Evolutionary conservation across 2,888 invertebrate genomes (phyloP).

Genomic region (Nymphalis c-album): DNA sequence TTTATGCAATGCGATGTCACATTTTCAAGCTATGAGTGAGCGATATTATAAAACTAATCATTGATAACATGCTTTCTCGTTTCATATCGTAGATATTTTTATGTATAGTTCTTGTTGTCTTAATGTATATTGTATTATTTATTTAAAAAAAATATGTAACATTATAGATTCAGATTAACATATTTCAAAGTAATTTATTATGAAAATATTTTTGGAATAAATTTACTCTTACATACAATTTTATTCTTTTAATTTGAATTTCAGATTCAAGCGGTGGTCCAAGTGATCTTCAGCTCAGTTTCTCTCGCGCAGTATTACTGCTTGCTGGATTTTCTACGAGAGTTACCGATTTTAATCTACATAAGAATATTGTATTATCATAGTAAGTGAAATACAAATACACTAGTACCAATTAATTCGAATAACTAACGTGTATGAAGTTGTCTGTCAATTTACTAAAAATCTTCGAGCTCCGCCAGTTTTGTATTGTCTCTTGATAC

Average conservation of each 20-base stretch:
- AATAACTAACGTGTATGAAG: not conserved
- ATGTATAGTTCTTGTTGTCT: not conserved
- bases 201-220: too few species aligned
- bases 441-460: too few species aligned
- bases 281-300: slow-evolving; percentile 52
- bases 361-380: slow-evolving; percentile 64
- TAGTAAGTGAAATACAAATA: slow-evolving; percentile 55
- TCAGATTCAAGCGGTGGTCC: slow-evolving; percentile 61
- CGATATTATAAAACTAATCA: not conserved
- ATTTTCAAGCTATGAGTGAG: slow-evolving; percentile 18
- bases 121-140: too few species aligned
- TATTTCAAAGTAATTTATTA: too few species aligned
- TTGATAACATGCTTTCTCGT: not conserved
- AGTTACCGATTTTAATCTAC: slow-evolving; percentile 57
- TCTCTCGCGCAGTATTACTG: slow-evolving; percentile 64
- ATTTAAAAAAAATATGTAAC: too few species aligned
- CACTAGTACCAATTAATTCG: not conserved
- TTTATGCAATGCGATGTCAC: slow-evolving; percentile 11
- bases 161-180: too few species aligned
- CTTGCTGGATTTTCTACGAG: slow-evolving; percentile 61
- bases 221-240: not conserved
- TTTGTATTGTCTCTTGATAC: too few species aligned
- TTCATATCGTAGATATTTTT: not conserved
- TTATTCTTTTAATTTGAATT: slow-evolving; percentile 2
- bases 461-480: too few species aligned